phyloP scores from a whole-genome alignment of 2,797 vertebrate species.

The Alcedo quadribrachys region DNA sequence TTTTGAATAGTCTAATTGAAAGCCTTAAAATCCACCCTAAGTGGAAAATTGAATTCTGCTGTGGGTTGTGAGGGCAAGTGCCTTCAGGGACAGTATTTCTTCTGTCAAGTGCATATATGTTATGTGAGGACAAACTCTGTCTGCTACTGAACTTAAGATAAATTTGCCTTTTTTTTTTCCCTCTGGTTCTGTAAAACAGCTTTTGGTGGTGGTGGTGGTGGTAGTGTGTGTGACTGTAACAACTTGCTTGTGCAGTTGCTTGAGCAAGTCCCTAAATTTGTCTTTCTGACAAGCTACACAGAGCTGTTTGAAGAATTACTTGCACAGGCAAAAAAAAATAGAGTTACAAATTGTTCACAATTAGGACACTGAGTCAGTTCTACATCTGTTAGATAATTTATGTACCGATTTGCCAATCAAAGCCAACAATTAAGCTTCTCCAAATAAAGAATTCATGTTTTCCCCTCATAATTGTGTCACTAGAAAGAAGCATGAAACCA shows the following conservation, averaged over 20 bases:
- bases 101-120: fast-evolving
- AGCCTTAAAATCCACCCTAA: background rate
- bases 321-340: background rate
- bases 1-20: conserved; percentile 31
- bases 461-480: background rate
- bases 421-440: background rate
- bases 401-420: background rate
- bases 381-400: background rate
- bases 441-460: background rate
- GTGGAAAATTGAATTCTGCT: conserved; percentile 14
- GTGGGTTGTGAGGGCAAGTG: background rate
- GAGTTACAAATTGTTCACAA: background rate
- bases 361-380: background rate
- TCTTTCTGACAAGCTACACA: background rate
- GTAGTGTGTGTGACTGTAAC: background rate
- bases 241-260: background rate
- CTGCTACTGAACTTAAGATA: background rate
- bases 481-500: background rate
- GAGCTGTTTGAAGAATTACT: conserved; percentile 1
- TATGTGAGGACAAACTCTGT: background rate
- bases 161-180: background rate
- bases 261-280: background rate
- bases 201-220: background rate
- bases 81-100: background rate
- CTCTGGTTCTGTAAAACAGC: background rate